These are phyloP conservation scores for Pasiphila rectangulata DNA, from an alignment of 2,888 invertebrate genomes.

Conservation along the genomic window DNA sequence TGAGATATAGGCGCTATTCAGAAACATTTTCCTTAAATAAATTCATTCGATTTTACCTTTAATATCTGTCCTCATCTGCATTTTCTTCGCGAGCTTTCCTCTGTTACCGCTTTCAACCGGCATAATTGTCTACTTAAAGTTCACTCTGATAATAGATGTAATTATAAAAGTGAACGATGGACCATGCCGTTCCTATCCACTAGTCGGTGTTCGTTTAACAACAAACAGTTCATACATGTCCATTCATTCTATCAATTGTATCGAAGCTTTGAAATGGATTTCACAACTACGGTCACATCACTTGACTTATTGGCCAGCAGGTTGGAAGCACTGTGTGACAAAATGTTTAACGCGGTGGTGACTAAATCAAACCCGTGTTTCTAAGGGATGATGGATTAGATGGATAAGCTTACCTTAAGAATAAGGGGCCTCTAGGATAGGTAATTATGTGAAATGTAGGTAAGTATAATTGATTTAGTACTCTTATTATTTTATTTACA, in stretches of 20 bases:
- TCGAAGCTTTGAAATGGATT: slow-evolving; percentile 17
- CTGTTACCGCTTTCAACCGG: slow-evolving; percentile 34
- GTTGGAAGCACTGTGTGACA: neutral
- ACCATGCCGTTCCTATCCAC: slow-evolving; percentile 14
- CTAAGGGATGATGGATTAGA: neutral
- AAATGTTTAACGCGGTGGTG: neutral
- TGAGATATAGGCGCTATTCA: slow-evolving; percentile 39
- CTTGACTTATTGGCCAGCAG: neutral
- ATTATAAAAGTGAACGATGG: slow-evolving; percentile 18
- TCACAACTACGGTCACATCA: slow-evolving; percentile 6
- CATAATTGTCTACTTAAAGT: slow-evolving; percentile 38
- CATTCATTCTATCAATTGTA: neutral
- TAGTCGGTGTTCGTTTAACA: slow-evolving; percentile 11
- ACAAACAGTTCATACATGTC: neutral
- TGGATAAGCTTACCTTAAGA: neutral
- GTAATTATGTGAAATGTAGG: too few relatives aligned
- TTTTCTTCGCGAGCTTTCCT: slow-evolving; percentile 40
- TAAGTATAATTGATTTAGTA: too few relatives aligned
- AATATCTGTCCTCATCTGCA: slow-evolving; percentile 45
- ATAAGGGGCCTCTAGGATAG: too few relatives aligned
- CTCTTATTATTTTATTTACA: too few relatives aligned
- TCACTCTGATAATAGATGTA: slow-evolving; percentile 3
- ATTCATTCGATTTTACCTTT: slow-evolving; percentile 48
- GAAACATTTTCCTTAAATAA: slow-evolving; percentile 42
- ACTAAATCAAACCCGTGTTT: slow-evolving; percentile 4